Evolutionary conservation across 1,140 invertebrate genomes (phyloP), one percentile per base, ranked within the genome.

Genomic region (Sinonovacula constricta): DNA sequence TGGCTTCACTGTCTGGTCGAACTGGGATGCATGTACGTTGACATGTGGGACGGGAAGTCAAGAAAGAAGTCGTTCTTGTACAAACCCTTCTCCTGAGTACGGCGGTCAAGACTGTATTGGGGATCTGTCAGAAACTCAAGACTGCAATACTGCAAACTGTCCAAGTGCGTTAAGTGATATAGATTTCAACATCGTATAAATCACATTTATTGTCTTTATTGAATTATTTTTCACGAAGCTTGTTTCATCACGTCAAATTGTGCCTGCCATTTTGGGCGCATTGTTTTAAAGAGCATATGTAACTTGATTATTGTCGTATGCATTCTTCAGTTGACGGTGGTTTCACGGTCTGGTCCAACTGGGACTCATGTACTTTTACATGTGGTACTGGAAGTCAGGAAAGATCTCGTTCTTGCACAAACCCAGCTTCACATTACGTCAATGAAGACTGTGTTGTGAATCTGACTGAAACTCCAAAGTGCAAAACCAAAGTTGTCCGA

Each of bases 51-150:
- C 15, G 10, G 68, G 68, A 15, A 24, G 33, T 28, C 18, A 59
- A 24, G 28, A 31, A 2, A 34, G 68, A 45, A 33, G 49, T 28
- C 30, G 68, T 7, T n/a, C 26, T 2, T 70, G 68, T 30, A 45
- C 30, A 26, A 70, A 59, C 18, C 83, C 83, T 3, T 7, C 28
- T 26, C 81, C 83, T 0, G 34, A 68, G 14, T 56, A 78, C 28
- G 74, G 74, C 26, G 84, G 84, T 12, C 26, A 31, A 0, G 26
- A 49, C 0, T 85, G 81, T 65, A 24, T 24, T 3, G 57, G 49
- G 1, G 12, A 77, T 30, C 18, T 7, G 4, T 68, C 15, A 2
- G 49, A 77, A 14, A 57, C 24, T 39, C n/a, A 57, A 24, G 3
- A 5, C 22, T 59, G 63, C 30, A 67, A 68, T 18, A 31, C 18